phyloP scores from a whole-genome alignment of 2,113 vertebrate genomes.

The Tragelaphus imberbis region DNA sequence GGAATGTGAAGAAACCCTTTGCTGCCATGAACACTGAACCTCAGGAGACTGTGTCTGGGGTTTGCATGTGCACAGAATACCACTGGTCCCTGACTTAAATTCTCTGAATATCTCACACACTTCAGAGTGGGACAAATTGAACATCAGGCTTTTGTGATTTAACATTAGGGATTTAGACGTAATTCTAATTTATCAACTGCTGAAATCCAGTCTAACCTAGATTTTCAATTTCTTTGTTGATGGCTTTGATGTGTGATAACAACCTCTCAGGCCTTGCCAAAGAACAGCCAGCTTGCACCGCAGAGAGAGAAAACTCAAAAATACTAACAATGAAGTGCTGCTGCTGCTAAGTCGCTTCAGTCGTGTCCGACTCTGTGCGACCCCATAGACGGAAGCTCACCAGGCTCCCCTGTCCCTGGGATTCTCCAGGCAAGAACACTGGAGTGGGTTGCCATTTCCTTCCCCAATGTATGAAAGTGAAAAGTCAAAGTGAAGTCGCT shows the following conservation, averaged over 20 bases:
- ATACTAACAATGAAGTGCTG: not conserved
- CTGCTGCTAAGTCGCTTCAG: too few species aligned
- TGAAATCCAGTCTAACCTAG: constrained; percentile 5
- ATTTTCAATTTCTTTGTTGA: constrained; percentile 22
- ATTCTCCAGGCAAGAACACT: too few species aligned
- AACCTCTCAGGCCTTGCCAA: constrained; percentile 35
- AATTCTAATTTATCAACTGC: constrained; percentile 42
- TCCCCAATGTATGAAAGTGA: too few species aligned
- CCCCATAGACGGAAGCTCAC: too few species aligned
- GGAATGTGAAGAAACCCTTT: not conserved
- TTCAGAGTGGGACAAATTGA: not conserved
- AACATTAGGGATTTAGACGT: not conserved
- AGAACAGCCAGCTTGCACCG: not conserved
- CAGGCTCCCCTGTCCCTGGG: too few species aligned
- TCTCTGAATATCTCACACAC: constrained; percentile 38
- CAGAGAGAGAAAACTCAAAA: not conserved
- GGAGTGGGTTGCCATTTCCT: too few species aligned
- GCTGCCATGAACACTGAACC: not conserved
- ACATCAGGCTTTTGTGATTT: not conserved
- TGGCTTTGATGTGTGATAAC: constrained; percentile 24
- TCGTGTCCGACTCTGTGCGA: too few species aligned
- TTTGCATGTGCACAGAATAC: not conserved
- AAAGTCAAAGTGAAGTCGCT: too few species aligned
- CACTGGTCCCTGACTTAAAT: not conserved
- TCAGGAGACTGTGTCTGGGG: constrained; percentile 50